Conservation (phyloP, 1,140 invertebrate genomes). For the Drosophila mauritiana region DNA sequence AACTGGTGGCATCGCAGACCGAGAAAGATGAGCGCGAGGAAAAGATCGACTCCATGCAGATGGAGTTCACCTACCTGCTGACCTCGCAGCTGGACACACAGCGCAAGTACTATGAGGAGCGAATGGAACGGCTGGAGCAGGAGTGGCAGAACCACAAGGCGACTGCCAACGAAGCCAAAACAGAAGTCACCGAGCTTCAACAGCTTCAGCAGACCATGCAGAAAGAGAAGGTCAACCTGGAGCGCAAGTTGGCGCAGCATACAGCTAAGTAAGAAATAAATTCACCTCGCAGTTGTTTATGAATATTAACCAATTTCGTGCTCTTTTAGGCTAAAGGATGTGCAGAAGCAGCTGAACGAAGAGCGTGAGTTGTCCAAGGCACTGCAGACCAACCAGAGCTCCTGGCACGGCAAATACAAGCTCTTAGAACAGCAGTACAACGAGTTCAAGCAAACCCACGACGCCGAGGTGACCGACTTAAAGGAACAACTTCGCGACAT, state of each 20-base stretch:
- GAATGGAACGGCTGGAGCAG: conserved; percentile 87
- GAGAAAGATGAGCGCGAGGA: conserved; percentile 90
- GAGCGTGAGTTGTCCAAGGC: conserved; percentile 92
- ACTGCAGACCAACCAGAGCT: conserved; percentile 91
- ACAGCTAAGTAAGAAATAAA: conserved; percentile 85
- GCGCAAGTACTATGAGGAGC: conserved; percentile 95
- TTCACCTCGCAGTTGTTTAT: neutral
- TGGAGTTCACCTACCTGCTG: conserved; percentile 98
- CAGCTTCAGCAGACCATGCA: conserved; percentile 85
- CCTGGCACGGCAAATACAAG: conserved; percentile 90
- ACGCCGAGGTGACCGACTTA: conserved; percentile 92
- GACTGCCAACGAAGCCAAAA: conserved; percentile 84
- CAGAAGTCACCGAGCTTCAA: conserved; percentile 86
- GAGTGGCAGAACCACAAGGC: conserved; percentile 84
- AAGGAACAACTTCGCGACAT: conserved; percentile 97
- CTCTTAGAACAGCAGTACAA: conserved; percentile 88
- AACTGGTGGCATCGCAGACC: conserved; percentile 92
- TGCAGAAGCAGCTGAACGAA: conserved; percentile 89
- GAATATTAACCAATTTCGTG: neutral
- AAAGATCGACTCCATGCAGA: conserved; percentile 96
- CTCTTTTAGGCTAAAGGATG: conserved; percentile 85
- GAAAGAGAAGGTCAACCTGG: conserved; percentile 88
- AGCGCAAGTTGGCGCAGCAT: conserved; percentile 88
- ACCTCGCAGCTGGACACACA: conserved; percentile 98
- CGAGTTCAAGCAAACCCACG: conserved; percentile 90